These are phyloP conservation scores for Epinotia ramella DNA, from an alignment of 2,888 invertebrate genomes.

Conservation along the genomic window DNA sequence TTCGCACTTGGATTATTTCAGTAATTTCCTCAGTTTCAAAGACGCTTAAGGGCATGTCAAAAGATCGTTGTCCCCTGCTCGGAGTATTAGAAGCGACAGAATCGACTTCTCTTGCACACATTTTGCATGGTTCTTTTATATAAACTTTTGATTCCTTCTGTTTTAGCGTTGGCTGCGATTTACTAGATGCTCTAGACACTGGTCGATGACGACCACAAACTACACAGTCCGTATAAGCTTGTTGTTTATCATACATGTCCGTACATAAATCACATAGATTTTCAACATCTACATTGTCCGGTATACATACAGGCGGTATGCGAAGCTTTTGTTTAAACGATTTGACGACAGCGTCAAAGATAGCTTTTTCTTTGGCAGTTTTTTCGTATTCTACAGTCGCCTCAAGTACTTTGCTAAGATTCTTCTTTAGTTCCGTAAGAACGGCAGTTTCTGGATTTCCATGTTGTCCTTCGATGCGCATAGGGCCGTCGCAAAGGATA, in stretches of 20 bases:
- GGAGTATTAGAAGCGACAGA: neutral
- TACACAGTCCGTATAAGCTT: neutral
- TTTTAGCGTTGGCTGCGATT: neutral
- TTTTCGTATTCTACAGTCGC: constrained; percentile 15
- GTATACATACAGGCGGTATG: neutral
- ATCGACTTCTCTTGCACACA: neutral
- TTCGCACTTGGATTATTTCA: constrained; percentile 12
- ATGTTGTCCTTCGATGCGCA: neutral
- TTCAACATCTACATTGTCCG: neutral
- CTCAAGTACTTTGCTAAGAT: neutral
- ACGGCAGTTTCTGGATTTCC: neutral
- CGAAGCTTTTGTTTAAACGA: neutral
- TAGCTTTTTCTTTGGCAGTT: neutral
- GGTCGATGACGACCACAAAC: neutral
- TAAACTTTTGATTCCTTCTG: neutral
- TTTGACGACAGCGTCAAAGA: neutral
- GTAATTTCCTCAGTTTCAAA: constrained; percentile 28
- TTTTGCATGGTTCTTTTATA: neutral
- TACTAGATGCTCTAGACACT: neutral
- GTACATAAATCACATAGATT: constrained; percentile 8
- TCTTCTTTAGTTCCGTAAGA: constrained; percentile 1
- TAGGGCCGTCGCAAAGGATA: neutral
- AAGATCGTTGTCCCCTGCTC: neutral
- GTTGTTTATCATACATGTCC: neutral
- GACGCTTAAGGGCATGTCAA: constrained; percentile 19